Percentiles rank a stretch among this genome's conserved stretches.
Conservation (phyloP, 2,888 invertebrate genomes). For the Cylindroiulus punctatus region DNA sequence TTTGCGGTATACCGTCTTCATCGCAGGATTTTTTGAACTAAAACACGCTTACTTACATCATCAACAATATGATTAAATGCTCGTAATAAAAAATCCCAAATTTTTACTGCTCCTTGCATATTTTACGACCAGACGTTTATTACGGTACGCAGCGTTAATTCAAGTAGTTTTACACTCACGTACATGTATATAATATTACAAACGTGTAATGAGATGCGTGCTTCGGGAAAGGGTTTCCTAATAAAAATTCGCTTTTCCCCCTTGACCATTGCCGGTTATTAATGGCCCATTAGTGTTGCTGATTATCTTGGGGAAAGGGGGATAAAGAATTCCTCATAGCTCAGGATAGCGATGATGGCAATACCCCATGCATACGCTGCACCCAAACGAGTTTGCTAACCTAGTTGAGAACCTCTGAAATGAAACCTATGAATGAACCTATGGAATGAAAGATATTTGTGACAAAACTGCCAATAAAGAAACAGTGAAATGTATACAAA, state of each 20-base stretch:
- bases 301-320: no score
- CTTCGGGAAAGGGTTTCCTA: not conserved
- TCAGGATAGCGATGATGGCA: no score
- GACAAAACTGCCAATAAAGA: no score
- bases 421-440: no score
- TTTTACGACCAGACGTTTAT: conserved; percentile 14
- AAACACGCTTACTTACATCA: not conserved
- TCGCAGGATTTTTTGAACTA: not conserved
- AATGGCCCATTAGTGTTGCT: not conserved
- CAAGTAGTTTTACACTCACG: not conserved
- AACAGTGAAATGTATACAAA: no score
- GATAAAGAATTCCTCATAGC: no score
- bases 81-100: not conserved
- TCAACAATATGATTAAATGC: not conserved
- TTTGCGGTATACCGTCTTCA: not conserved
- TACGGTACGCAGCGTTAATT: not conserved
- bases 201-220: not conserved
- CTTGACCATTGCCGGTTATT: not conserved
- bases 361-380: no score
- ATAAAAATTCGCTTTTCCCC: conserved; percentile 11
- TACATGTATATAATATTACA: not conserved
- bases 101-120: not conserved
- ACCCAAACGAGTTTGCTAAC: no score
- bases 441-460: no score
- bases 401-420: no score